Conservation (phyloP, 2,797 vertebrate species). For the Hypotaenidia philippensis region DNA sequence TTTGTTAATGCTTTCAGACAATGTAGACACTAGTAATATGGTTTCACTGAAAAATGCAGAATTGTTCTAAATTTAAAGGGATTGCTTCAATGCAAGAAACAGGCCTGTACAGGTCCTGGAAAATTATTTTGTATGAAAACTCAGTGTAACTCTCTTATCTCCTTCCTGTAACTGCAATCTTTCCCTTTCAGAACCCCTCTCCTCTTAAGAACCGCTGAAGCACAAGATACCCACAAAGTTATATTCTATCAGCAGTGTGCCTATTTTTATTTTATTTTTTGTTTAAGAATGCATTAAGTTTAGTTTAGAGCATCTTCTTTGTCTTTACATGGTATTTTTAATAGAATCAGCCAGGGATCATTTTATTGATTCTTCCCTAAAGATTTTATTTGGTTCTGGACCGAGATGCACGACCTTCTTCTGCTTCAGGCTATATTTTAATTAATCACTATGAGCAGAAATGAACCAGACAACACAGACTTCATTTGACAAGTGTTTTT, state of each 20-base stretch:
- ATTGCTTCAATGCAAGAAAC: neutral
- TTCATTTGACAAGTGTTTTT: neutral
- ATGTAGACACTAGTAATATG: neutral
- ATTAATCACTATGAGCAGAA: constrained; percentile 29
- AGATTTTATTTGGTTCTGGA: constrained; percentile 16
- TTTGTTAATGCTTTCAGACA: neutral
- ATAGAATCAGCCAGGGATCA: neutral
- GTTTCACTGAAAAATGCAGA: neutral
- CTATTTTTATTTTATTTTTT: neutral
- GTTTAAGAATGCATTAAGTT: neutral
- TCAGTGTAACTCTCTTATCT: neutral
- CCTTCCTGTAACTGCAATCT: neutral
- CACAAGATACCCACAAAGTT: neutral
- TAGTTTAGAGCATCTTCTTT: neutral
- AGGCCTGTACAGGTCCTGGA: neutral
- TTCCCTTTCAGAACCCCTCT: neutral
- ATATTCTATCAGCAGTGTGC: neutral
- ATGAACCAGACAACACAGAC: neutral
- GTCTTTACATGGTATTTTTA: neutral
- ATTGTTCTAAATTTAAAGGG: constrained; percentile 7
- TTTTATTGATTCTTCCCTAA: constrained; percentile 37
- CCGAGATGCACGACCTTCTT: neutral
- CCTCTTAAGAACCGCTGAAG: neutral
- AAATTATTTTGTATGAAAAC: neutral
- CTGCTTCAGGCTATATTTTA: constrained; percentile 35